Base-by-base conservation (phyloP, 2,113 vertebrate species). In the cattle (Bos taurus) region DNA sequence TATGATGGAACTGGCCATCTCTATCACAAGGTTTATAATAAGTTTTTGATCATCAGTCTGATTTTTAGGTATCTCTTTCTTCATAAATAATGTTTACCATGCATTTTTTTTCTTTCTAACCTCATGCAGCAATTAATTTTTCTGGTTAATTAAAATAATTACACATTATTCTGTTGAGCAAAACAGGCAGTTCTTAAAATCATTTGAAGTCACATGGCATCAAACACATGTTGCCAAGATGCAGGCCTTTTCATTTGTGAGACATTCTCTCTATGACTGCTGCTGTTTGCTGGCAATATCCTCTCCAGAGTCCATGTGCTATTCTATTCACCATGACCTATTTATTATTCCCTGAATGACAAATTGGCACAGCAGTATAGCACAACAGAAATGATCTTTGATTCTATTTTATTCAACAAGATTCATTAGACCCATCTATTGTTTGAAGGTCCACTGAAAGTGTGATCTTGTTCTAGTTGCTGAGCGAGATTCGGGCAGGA, bases 41-140 rank as follows among this genome's bases (percentile, higher is more conserved):
- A 80, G 16, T 52, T 7, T 88, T 43, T 52, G 6, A 43, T 5
- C 33, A 62, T 48, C 14, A 71, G 30, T 64, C 80, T 90, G 13
- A 92, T 52, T 94, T 90, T 88, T 84, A 33, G 10, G 82, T 71
- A 86, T 74, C 15, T 81, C 54, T 21, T 92, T 92, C 14, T 16
- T 96, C 83, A 95, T 86, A 85, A 95, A 46, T 56, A 82, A 97
- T 88, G 19, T 67, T 94, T 90, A 85, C 10, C 92, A 46, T 80
- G 3, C 0, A 43, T 91, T 4, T 10, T 62, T 30, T 26, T 67
- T 54, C 30, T 54, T 91, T 87, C 46, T 84, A 91, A 46, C 4
- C 2, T 59, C 7, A 82, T 11, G 28, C 7, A 87, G 54, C 0
- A 90, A 95, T 93, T 90, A 7, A 36, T 60, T 92, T 83, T 98